phyloP scores from a whole-genome alignment of 2,113 vertebrate genomes.

The Hoplias malabaricus region DNA sequence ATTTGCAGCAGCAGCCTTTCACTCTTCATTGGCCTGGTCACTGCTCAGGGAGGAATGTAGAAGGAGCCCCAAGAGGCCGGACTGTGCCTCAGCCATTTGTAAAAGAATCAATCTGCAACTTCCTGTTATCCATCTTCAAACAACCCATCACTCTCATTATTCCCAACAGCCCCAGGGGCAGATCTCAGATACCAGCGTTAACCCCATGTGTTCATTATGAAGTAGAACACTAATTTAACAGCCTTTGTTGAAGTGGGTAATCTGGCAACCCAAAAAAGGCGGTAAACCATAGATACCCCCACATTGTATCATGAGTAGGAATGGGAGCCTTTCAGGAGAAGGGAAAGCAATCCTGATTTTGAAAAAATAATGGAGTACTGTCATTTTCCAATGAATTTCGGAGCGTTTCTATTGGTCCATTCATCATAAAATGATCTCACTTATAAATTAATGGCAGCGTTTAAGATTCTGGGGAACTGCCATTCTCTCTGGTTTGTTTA shows the following conservation, averaged over 20 bases:
- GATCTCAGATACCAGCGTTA: slow-evolving; percentile 13
- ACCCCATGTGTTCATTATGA: neutral
- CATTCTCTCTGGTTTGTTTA: too few species aligned
- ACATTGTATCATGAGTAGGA: too few species aligned
- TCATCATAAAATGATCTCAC: too few species aligned
- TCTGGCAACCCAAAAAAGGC: neutral
- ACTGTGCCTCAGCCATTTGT: slow-evolving; percentile 36
- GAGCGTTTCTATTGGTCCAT: too few species aligned
- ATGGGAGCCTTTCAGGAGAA: too few species aligned
- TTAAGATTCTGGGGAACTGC: too few species aligned
- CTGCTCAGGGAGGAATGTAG: slow-evolving; percentile 11
- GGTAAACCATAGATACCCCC: too few species aligned
- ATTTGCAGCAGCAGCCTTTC: neutral
- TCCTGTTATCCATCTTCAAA: slow-evolving; percentile 56
- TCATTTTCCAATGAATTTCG: too few species aligned
- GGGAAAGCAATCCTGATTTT: too few species aligned
- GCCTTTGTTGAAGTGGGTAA: neutral
- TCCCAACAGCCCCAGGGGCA: slow-evolving; percentile 41
- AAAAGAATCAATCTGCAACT: slow-evolving; percentile 47
- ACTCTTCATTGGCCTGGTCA: neutral
- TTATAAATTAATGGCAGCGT: too few species aligned
- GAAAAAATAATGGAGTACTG: too few species aligned
- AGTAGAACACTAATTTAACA: neutral
- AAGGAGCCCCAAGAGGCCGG: slow-evolving; percentile 16
- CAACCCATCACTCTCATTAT: slow-evolving; percentile 34